Evolutionary conservation across 2,113 vertebrate species (phyloP).

Genomic region (Melanerpes aurifrons): DNA sequence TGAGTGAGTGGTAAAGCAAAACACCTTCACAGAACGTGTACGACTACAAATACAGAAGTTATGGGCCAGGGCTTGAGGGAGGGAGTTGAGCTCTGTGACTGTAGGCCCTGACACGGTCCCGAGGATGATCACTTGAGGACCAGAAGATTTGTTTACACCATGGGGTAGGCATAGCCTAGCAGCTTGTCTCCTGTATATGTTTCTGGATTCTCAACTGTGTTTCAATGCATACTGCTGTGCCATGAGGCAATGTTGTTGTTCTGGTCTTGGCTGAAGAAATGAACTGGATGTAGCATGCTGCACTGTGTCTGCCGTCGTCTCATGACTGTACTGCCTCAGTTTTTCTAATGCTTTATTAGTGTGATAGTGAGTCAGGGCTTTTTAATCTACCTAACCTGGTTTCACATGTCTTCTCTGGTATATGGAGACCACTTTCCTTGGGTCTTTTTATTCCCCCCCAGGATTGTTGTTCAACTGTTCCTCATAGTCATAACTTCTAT

Average conservation of each 20-base stretch:
- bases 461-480: not conserved
- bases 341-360: not conserved
- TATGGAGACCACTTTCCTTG: not conserved
- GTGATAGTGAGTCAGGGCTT: not conserved
- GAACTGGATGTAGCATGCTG: not conserved
- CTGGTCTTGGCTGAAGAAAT: not conserved
- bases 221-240: not conserved
- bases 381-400: not conserved
- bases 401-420: not conserved
- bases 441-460: not conserved
- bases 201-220: not conserved
- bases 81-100: not conserved
- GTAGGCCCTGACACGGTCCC: not conserved
- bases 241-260: not conserved
- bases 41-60: not conserved
- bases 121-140: not conserved
- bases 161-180: not conserved
- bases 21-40: not conserved
- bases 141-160: not conserved
- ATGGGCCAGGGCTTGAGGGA: not conserved
- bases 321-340: not conserved
- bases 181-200: not conserved
- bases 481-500: not conserved
- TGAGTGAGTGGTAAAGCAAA: not conserved
- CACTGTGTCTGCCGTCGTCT: not conserved